These are phyloP conservation scores for Drosophila paranaensis DNA, from an alignment of 2,888 invertebrate genomes.

Conservation along the genomic window DNA sequence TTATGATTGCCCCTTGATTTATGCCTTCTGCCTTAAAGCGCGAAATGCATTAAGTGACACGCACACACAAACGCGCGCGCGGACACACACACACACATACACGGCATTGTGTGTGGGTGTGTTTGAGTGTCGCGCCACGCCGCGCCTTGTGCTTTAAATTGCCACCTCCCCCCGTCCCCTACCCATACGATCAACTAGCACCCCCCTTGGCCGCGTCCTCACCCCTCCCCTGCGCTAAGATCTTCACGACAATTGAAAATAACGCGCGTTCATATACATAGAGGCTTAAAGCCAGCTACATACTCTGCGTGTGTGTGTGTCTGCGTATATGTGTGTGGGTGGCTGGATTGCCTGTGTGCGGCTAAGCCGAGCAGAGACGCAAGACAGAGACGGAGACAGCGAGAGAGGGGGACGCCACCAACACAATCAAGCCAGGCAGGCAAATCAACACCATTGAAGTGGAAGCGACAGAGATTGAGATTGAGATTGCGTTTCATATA, in stretches of 20 bases:
- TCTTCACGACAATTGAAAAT: slow-evolving; percentile 67
- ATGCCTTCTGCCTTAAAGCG: slow-evolving; percentile 53
- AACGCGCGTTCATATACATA: slow-evolving; percentile 49
- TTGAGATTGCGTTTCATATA: slow-evolving; percentile 79
- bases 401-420: slow-evolving; percentile 8
- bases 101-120: slow-evolving; percentile 35
- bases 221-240: slow-evolving; percentile 25
- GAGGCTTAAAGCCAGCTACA: slow-evolving; percentile 32
- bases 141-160: slow-evolving; percentile 65
- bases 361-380: slow-evolving; percentile 32
- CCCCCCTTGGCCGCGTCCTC: neutral
- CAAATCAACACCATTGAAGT: slow-evolving; percentile 77
- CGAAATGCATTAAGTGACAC: slow-evolving; percentile 63
- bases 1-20: slow-evolving; percentile 68
- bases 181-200: neutral
- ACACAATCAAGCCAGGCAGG: slow-evolving; percentile 28
- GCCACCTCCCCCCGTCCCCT: slow-evolving; percentile 10
- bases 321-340: slow-evolving; percentile 17
- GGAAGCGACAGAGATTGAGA: slow-evolving; percentile 72
- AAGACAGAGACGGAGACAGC: slow-evolving; percentile 24
- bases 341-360: slow-evolving; percentile 15
- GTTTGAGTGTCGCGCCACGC: slow-evolving; percentile 59
- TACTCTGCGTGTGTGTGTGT: slow-evolving; percentile 29
- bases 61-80: slow-evolving; percentile 29
- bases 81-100: slow-evolving; percentile 1